Percentiles rank a stretch among this genome's conserved stretches.
Evolutionary conservation across 2,888 invertebrate genomes (phyloP).

Genomic region (Brachyptera risi): DNA sequence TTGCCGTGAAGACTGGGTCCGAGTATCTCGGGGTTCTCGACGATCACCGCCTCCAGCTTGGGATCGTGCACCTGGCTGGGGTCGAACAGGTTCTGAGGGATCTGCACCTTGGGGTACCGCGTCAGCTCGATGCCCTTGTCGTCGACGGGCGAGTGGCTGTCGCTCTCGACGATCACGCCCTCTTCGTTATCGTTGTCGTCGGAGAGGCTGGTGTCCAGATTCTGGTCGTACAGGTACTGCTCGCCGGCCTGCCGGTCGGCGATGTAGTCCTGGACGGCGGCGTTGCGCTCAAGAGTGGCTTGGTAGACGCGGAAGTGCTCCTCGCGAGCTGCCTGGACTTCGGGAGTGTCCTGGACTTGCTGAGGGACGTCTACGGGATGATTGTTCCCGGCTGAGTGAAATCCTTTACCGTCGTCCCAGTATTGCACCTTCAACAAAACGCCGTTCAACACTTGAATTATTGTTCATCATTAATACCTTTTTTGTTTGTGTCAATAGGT

Average conservation of each 20-base stretch:
- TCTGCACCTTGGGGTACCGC: slow-evolving; percentile 28
- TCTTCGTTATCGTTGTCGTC: slow-evolving; percentile 31
- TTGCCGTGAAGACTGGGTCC: slow-evolving; percentile 1
- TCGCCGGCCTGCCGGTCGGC: slow-evolving; percentile 24
- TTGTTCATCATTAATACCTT: too few species aligned
- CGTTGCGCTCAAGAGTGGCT: slow-evolving; percentile 35
- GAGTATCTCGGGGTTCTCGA: slow-evolving; percentile 28
- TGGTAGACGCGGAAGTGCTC: slow-evolving; percentile 39
- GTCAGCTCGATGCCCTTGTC: slow-evolving; percentile 41
- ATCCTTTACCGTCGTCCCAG: slow-evolving; percentile 71
- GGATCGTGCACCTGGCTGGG: slow-evolving; percentile 29
- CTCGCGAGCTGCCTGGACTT: slow-evolving; percentile 60
- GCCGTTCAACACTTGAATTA: too few species aligned
- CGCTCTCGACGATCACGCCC: slow-evolving; percentile 28
- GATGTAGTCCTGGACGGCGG: slow-evolving; percentile 33
- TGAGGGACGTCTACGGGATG: slow-evolving; percentile 38
- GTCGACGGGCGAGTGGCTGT: slow-evolving; percentile 32
- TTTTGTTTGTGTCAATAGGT: too few species aligned
- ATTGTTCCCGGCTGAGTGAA: slow-evolving; percentile 69
- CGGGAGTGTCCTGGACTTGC: slow-evolving; percentile 64
- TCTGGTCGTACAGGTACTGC: slow-evolving; percentile 8
- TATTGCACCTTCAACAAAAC: slow-evolving; percentile 67
- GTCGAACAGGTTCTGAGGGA: slow-evolving; percentile 28
- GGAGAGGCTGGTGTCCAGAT: slow-evolving; percentile 20
- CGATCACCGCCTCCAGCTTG: slow-evolving; percentile 29